Evolutionary conservation across 1,140 invertebrate genomes (phyloP).

Genomic region (Mercenaria mercenaria): DNA sequence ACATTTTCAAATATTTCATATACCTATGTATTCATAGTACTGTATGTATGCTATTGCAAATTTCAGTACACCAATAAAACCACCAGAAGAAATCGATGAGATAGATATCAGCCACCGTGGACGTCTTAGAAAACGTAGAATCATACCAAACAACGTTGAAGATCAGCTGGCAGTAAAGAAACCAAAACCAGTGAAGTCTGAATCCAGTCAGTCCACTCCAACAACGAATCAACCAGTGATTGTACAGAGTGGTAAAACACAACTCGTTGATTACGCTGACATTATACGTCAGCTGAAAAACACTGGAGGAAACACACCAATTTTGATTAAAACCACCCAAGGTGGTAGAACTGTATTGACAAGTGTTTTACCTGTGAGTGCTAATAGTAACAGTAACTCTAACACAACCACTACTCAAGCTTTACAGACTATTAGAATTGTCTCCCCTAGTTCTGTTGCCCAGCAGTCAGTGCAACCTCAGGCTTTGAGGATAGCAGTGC

Average conservation of each 20-base stretch:
- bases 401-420: background rate
- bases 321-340: conserved; percentile 50
- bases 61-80: conserved; percentile 54
- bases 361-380: conserved; percentile 46
- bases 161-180: conserved; percentile 75
- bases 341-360: conserved; percentile 62
- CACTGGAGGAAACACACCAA: conserved; percentile 21
- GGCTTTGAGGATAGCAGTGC: conserved; percentile 2
- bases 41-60: too few relatives aligned
- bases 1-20: too few relatives aligned
- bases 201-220: background rate
- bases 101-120: conserved; percentile 81
- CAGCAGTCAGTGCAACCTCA: background rate
- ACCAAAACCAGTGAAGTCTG: conserved; percentile 60
- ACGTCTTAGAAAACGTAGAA: conserved; percentile 80
- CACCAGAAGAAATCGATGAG: conserved; percentile 58
- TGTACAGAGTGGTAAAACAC: conserved; percentile 60
- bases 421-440: conserved; percentile 28
- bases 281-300: conserved; percentile 49
- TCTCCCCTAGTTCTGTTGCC: conserved; percentile 14
- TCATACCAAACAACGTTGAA: conserved; percentile 83
- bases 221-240: conserved; percentile 35
- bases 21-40: too few relatives aligned
- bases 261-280: conserved; percentile 57
- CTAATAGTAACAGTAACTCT: conserved; percentile 25